Conservation (phyloP, 2,888 invertebrate species). For the Drosophila conformis region DNA sequence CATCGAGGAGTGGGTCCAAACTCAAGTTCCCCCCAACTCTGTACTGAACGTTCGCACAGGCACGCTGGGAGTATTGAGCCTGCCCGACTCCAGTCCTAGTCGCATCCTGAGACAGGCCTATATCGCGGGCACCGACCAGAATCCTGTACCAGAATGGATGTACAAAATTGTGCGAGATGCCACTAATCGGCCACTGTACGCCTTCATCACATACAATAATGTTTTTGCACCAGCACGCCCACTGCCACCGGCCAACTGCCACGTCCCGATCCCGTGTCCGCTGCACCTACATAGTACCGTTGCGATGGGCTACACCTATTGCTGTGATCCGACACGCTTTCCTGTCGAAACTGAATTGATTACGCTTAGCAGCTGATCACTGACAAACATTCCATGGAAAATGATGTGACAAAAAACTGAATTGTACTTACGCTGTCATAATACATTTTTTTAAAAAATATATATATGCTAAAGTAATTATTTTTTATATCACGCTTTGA, state of each 20-base stretch:
- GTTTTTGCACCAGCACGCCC: constrained; percentile 4
- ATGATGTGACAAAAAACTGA: not conserved
- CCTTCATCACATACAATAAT: constrained; percentile 35
- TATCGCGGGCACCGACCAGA: not conserved
- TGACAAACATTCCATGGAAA: not conserved
- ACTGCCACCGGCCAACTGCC: constrained; percentile 3
- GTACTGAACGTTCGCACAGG: constrained; percentile 22
- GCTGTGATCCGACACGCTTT: constrained; percentile 23
- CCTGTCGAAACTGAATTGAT: not conserved
- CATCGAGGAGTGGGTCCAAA: constrained; percentile 83
- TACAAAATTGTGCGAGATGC: constrained; percentile 12
- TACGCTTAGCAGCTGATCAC: not conserved
- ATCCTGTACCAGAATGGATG: constrained; percentile 12
- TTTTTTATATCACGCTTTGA: too few relatives aligned
- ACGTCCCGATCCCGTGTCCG: constrained; percentile 3
- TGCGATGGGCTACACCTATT: constrained; percentile 6
- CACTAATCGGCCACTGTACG: constrained; percentile 1
- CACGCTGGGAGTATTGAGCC: not conserved
- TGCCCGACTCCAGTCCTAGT: not conserved
- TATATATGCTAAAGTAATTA: too few relatives aligned
- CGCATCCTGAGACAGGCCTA: not conserved
- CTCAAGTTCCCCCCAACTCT: not conserved
- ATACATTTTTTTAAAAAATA: not conserved
- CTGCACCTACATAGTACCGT: not conserved
- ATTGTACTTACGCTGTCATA: not conserved